Evolutionary conservation across 2,888 invertebrate species (phyloP).

Genomic region (Drosophila tripunctata): DNA sequence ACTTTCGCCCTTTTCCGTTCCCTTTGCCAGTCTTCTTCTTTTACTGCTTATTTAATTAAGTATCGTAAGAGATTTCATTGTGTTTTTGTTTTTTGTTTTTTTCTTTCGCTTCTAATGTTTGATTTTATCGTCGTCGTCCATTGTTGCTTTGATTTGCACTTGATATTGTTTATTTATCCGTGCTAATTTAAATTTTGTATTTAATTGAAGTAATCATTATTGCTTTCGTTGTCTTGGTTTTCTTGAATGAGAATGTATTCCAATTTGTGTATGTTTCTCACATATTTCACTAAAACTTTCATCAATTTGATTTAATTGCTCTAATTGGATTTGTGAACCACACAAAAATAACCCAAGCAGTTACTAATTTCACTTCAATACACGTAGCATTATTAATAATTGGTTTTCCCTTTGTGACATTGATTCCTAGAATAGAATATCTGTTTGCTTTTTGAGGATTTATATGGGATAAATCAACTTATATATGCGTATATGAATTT

Average conservation of each 20-base stretch:
- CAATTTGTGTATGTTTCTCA: neutral
- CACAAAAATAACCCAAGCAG: constrained; percentile 4
- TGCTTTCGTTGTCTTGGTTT: neutral
- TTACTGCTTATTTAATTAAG: constrained; percentile 52
- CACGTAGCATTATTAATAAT: neutral
- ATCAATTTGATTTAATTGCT: constrained; percentile 1
- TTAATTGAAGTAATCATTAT: constrained; percentile 25
- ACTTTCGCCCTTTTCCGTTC: neutral
- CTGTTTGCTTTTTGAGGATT: neutral
- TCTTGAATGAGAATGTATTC: neutral
- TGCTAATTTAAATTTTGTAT: constrained; percentile 39
- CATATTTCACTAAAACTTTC: neutral
- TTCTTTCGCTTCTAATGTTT: constrained; percentile 18
- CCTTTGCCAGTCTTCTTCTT: neutral
- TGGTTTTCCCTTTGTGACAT: neutral
- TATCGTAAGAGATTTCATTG: constrained; percentile 18
- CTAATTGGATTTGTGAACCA: constrained; percentile 6
- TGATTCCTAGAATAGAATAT: neutral
- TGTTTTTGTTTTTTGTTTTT: constrained; percentile 11
- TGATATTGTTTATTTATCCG: constrained; percentile 39
- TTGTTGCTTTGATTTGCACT: constrained; percentile 39
- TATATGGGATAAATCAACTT: neutral
- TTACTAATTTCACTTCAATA: neutral
- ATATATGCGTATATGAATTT: no score
- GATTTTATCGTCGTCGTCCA: constrained; percentile 7